Conservation (phyloP, 1,140 invertebrate genomes). For the Dolichoris vasculosae region DNA sequence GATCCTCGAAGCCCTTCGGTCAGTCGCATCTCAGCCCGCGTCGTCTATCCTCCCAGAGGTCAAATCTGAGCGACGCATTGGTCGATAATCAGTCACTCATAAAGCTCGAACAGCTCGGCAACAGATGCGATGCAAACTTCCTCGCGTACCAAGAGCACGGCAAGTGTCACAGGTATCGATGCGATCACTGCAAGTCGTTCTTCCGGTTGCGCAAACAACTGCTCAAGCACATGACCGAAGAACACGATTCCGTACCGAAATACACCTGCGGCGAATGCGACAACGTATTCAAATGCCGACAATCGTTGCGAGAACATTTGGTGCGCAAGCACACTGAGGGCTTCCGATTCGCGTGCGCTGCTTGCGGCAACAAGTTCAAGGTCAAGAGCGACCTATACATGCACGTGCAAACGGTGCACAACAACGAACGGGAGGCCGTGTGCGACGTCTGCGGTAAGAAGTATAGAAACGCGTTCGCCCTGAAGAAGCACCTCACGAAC, state of each 20-base stretch:
- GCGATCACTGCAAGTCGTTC: background rate
- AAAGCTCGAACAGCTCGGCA: background rate
- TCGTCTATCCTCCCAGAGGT: background rate
- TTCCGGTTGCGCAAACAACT: conserved; percentile 1
- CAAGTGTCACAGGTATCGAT: background rate
- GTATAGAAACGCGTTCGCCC: conserved; percentile 70
- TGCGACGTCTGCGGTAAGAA: conserved; percentile 73
- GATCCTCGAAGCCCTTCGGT: background rate
- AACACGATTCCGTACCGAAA: background rate
- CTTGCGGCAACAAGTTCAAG: conserved; percentile 68
- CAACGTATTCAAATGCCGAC: conserved; percentile 40
- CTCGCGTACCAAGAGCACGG: background rate
- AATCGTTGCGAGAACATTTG: conserved; percentile 45
- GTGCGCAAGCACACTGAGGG: conserved; percentile 58
- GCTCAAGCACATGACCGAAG: conserved; percentile 11
- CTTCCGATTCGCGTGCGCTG: conserved; percentile 64
- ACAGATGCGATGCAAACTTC: background rate
- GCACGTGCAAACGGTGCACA: conserved; percentile 55
- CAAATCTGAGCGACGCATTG: background rate
- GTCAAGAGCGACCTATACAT: conserved; percentile 65
- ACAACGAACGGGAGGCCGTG: conserved; percentile 65
- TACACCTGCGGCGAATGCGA: conserved; percentile 50
- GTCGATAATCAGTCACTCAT: background rate
- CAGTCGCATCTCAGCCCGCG: no score
- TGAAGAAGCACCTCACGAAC: conserved; percentile 65